Evolutionary conservation across 2,888 invertebrate genomes (phyloP).

Genomic region (Belgica antarctica): DNA sequence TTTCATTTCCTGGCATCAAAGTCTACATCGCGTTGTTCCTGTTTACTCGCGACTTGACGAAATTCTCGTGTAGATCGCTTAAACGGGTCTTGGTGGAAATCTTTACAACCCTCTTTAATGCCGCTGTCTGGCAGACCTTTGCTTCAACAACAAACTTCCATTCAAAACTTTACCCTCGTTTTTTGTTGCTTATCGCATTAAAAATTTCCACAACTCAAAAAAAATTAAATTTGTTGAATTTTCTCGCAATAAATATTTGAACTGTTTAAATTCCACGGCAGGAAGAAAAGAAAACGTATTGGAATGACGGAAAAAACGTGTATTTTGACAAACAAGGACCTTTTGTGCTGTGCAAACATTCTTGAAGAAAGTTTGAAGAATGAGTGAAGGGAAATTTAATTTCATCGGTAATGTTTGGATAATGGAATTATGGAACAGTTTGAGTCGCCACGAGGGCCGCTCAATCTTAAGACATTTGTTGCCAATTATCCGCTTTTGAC

Average conservation of each 20-base stretch:
- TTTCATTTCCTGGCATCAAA: conserved; percentile 20
- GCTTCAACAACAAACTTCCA: not conserved
- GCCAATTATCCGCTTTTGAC: too few species aligned
- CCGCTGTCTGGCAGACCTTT: not conserved
- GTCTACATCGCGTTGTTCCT: not conserved
- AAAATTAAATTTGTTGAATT: not conserved
- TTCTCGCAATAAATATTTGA: conserved; percentile 25
- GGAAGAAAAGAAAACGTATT: not conserved
- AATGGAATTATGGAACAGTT: too few species aligned
- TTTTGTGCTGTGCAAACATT: not conserved
- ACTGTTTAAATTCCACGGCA: not conserved
- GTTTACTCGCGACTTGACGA: not conserved
- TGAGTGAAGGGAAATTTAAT: not conserved
- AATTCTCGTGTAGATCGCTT: not conserved
- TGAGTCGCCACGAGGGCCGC: too few species aligned
- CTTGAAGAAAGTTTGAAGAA: not conserved
- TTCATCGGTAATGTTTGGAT: not conserved
- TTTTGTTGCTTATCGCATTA: too few species aligned
- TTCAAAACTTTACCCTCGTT: not conserved
- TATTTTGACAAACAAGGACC: not conserved
- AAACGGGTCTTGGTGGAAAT: not conserved
- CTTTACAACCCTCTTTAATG: not conserved
- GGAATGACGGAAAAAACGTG: conserved; percentile 13
- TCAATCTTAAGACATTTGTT: too few species aligned
- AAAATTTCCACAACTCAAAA: conserved; percentile 6